Evolutionary conservation across 2,888 invertebrate genomes (phyloP).

Genomic region (Dolichopus griseipennis): DNA sequence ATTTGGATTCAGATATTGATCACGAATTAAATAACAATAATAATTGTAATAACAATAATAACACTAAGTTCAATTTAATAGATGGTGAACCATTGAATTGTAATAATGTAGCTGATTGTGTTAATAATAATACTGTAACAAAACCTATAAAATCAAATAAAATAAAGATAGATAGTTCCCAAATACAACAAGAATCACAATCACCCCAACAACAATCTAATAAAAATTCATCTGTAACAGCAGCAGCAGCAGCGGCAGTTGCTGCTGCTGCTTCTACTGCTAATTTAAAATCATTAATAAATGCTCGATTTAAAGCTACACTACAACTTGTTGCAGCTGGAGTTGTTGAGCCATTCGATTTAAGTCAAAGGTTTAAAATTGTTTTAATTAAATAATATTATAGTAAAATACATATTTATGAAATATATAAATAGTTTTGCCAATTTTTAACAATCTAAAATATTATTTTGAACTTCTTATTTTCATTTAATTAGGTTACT

Average conservation of each 20-base stretch:
- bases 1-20: too few species aligned
- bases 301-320: slow-evolving; percentile 26
- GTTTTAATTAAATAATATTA: background rate
- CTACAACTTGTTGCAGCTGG: slow-evolving; percentile 22
- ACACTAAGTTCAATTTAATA: slow-evolving; percentile 1
- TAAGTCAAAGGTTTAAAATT: slow-evolving; percentile 26
- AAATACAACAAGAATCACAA: background rate
- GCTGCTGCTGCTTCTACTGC: slow-evolving; percentile 19
- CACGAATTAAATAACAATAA: background rate
- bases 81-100: background rate
- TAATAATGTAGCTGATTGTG: background rate
- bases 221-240: background rate
- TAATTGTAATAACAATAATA: slow-evolving; percentile 12
- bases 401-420: too few species aligned
- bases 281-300: slow-evolving; percentile 23
- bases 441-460: too few species aligned
- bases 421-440: too few species aligned
- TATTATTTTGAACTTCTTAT: too few species aligned
- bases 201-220: background rate
- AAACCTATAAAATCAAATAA: background rate
- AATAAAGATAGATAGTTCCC: background rate
- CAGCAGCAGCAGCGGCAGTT: slow-evolving; percentile 1
- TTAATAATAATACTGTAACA: background rate
- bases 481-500: too few species aligned
- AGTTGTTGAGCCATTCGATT: slow-evolving; percentile 26